Evolutionary conservation across 2,888 invertebrate genomes (phyloP).

Genomic region (Hydriomena furcata): DNA sequence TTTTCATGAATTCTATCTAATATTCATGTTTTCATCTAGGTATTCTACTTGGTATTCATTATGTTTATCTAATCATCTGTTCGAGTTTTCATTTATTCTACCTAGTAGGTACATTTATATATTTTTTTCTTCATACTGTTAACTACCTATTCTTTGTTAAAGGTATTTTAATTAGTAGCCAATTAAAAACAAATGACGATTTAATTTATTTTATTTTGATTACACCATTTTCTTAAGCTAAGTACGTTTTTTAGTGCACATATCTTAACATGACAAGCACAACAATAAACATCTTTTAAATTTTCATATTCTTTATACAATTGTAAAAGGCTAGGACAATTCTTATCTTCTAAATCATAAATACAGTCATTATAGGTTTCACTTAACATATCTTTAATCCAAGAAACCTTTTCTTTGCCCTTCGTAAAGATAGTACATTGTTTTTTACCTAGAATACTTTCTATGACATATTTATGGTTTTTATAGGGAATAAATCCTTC

Average conservation of each 20-base stretch:
- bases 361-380: neutral
- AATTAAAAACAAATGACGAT: too few relatives aligned
- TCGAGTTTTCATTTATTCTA: too few relatives aligned
- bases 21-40: too few relatives aligned
- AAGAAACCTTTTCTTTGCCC: neutral
- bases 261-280: neutral
- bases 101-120: too few relatives aligned
- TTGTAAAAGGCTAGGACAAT: neutral
- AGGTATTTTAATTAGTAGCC: too few relatives aligned
- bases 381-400: neutral
- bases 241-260: conserved; percentile 10
- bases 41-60: too few relatives aligned
- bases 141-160: too few relatives aligned
- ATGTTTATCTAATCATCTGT: too few relatives aligned
- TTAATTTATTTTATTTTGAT: neutral
- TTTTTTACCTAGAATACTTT: neutral
- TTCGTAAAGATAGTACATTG: neutral
- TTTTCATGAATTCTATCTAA: too few relatives aligned
- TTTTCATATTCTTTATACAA: neutral
- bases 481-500: conserved; percentile 2
- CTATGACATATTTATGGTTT: neutral
- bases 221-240: neutral
- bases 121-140: too few relatives aligned
- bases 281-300: neutral
- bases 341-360: neutral